These are phyloP conservation scores for Apaloderma vittatum DNA, from an alignment of 2,113 vertebrate species.

Conservation along the genomic window DNA sequence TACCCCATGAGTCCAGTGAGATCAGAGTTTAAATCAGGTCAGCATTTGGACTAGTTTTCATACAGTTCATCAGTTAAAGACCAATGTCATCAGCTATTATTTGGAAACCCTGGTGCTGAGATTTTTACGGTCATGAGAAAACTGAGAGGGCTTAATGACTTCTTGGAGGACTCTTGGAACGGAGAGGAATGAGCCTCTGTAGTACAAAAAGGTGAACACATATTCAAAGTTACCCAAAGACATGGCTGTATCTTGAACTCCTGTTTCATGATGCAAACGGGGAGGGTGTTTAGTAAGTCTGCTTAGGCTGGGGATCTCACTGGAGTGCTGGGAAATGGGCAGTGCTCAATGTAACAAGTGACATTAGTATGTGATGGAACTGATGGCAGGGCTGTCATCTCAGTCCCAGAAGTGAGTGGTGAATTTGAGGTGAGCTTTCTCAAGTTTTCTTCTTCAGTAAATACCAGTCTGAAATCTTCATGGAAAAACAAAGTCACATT, in stretches of 20 bases:
- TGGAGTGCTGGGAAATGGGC: not conserved
- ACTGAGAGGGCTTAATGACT: not conserved
- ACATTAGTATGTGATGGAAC: not conserved
- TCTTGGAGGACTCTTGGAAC: not conserved
- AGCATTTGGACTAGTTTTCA: conserved; percentile 16
- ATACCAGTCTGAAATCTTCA: conserved; percentile 49
- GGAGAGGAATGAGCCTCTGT: not conserved
- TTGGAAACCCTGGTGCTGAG: not conserved
- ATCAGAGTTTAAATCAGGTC: conserved; percentile 50
- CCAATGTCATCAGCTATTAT: not conserved
- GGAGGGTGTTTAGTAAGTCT: not conserved
- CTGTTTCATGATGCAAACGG: not conserved
- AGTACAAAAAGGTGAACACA: not conserved
- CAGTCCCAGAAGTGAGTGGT: conserved; percentile 9
- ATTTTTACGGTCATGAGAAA: not conserved
- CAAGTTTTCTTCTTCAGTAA: conserved; percentile 66
- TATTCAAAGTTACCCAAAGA: not conserved
- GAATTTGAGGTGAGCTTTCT: conserved; percentile 41
- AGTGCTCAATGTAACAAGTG: not conserved
- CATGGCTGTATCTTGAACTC: not conserved
- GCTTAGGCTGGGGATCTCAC: not conserved
- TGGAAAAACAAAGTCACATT: conserved; percentile 76
- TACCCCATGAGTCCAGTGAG: conserved; percentile 38
- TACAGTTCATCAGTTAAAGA: not conserved
- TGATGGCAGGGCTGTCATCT: not conserved